Evolutionary conservation across 2,888 invertebrate species (phyloP), one percentile per base, ranked within the genome.

Genomic region (Frankliniella intonsa): DNA sequence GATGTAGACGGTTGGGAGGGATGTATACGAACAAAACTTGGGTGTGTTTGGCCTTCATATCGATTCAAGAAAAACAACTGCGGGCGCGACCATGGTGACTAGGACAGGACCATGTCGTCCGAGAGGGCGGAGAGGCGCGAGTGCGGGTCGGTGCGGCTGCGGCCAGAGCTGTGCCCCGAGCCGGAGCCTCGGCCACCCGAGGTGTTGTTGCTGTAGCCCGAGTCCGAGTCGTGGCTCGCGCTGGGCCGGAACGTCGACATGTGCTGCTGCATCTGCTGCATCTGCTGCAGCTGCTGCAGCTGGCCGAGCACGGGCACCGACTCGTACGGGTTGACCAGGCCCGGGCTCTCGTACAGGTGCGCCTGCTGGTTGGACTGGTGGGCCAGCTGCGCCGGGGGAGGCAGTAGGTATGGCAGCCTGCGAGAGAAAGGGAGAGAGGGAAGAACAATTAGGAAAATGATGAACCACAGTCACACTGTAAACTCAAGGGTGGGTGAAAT

Each of bases 201-300:
- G 8, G 93, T 94, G 86, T 93, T 93, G 88, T 95, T 94, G 87
- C 95, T 95, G 88, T 95, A 95, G 14, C 95, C 95, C 80, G 95
- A 95, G 88, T 95, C 95, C 12, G 95, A 95, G 51, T 95, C 95
- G 85, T 95, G 94, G 92, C 91, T 86, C 92, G 92, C 3, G 91
- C 91, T 65, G 90, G 86, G 88, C 87, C 84, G 87, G 87, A 80
- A 88, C 85, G 85, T 88, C 86, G 85, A 87, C 87, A 83, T 88
- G 82, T 84, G 84, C 38, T 84, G 83, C 85, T 84, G 82, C 86
- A 87, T 83, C 51, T 82, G 81, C 49, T 83, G 83, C 49, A 81
- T 81, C 19, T 84, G 82, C 22, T 83, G 82, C 22, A 82, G 80
- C 50, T 80, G 81, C 50, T 83, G 82, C 50, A 84, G 83, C 69